Base-by-base conservation (phyloP, 1,140 invertebrate species). In the Drepana arcuata region DNA sequence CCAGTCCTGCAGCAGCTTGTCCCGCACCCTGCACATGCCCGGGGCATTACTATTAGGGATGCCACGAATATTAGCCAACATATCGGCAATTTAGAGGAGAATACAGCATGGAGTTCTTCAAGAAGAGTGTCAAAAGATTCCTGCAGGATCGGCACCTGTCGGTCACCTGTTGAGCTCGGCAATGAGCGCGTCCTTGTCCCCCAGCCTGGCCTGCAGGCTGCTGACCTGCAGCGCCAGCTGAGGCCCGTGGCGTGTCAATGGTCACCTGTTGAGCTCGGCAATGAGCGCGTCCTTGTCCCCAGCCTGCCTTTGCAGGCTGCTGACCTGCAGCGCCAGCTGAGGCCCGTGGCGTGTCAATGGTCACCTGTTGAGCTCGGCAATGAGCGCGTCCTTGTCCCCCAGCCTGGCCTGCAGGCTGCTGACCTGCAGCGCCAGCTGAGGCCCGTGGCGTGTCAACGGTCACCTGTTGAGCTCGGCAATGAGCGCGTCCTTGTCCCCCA, bases 241-340 rank as follows among this genome's bases (percentile, higher is more conserved):
- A 1, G 77, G 75, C 36, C 72, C 75, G 1, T 81, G 74, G 2
- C 29, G 30, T n/a, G n/a, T n/a, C n/a, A n/a, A n/a, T n/a, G 24
- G 4, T 13, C 16, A 77, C 75, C 75, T 70, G 39, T 83, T 77
- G 2, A 84, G 57, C 30, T 84, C 77, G 1, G 58, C 26, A 25
- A 84, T 84, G 14, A 84, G 63, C 0, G 70, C 78, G 27, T 84
- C 80, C 30, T 83, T 82, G 37, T 84, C 80, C 2, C 40, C 36
- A 1, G 83, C 57, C 7, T 73, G 49, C 7, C 51, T 48, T 40
- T 83, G 57, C 1, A 83, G 48, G 34, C 64, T 59, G 16, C 50
- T 41, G 4, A 83, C 40, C 13, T 75, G 79, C 59, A 79, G 37
- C 36, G 60, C 60, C 32, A 83, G 43, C 32, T 59, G 55, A n/a